Evolutionary conservation across 2,797 vertebrate genomes (phyloP), one percentile per base, ranked within the genome.

Genomic region (Gobionotothen gibberifrons): DNA sequence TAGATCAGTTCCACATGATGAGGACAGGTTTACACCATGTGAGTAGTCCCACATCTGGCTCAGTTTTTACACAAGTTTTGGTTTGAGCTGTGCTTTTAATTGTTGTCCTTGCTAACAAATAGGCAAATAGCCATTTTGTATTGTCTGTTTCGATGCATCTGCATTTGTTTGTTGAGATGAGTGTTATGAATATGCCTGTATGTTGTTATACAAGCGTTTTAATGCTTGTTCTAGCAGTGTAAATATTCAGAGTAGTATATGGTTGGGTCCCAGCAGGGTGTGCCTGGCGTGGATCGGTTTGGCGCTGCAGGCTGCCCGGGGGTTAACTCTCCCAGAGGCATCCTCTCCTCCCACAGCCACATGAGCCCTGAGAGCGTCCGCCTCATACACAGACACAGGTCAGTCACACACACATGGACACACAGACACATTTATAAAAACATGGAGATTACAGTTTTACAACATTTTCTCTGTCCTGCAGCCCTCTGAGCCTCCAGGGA

Each of bases 1-100:
- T 99, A 5, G 98, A 99, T 87, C 98, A 99, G 93, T 99, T 99
- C 94, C 98, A 99, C 90, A 96, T 99, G 96, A 99, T 99, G 97
- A 95, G 97, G 78, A 96, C 96, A 66, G 98, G 98, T 63, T 94
- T 99, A 68, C 98, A 98, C 85, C 97, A 99, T 5, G 98, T 99
- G 94, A 98, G 96, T 89, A 44, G 5, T 51, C 66, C 53, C 59
- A 58, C 14, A 21, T 22, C 9, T 56, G 22, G n/a, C 29, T 69
- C 17, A 39, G 6, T 10, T 21, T 74, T 44, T 58, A 9, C 49
- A 14, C 11, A 44, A 21, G 0, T 72, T 60, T 44, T 1, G 14
- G 13, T 57, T 36, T 12, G 16, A 14, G 26, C 3, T 9, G 0
- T 61, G 9, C 6, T 14, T 2, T 36, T 36, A 36, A 6, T 32